Conservation (phyloP, 2,888 invertebrate genomes). For the Tuberolachnus salignus region DNA sequence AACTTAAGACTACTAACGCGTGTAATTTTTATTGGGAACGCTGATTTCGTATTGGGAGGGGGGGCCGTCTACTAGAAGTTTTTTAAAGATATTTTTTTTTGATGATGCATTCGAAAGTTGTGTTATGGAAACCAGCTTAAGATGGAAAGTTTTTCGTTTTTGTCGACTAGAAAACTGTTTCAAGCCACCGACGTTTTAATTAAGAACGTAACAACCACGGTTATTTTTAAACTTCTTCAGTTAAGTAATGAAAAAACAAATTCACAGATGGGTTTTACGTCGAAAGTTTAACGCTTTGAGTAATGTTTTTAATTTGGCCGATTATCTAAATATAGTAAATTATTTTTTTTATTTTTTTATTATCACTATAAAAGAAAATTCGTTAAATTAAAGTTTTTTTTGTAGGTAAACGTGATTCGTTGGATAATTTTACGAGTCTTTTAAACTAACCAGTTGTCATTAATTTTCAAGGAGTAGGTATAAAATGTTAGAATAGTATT, state of each 20-base stretch:
- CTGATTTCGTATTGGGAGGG: no score
- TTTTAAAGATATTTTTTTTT: not conserved
- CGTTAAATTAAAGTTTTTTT: not conserved
- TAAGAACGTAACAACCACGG: constrained; percentile 19
- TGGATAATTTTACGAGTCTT: not conserved
- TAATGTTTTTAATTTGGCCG: constrained; percentile 17
- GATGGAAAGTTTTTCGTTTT: constrained; percentile 25
- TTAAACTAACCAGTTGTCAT: not conserved
- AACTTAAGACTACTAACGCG: no score
- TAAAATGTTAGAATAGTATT: not conserved
- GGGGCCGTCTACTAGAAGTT: not conserved
- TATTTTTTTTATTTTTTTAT: not conserved
- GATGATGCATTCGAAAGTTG: not conserved
- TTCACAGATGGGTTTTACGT: constrained; percentile 36
- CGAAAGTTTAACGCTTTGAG: constrained; percentile 19
- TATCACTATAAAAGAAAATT: not conserved
- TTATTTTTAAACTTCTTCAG: not conserved
- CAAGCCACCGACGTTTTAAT: constrained; percentile 26
- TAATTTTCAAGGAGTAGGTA: not conserved
- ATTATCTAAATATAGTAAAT: constrained; percentile 9
- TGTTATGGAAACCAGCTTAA: not conserved
- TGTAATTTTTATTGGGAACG: no score
- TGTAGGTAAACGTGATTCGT: not conserved
- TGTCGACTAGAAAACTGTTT: not conserved
- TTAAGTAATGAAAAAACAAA: constrained; percentile 12